A percentile compares a stretch with the other conserved stretches of the same genome.
Conservation (phyloP, 2,888 invertebrate species). For the Drosophila siamana region DNA sequence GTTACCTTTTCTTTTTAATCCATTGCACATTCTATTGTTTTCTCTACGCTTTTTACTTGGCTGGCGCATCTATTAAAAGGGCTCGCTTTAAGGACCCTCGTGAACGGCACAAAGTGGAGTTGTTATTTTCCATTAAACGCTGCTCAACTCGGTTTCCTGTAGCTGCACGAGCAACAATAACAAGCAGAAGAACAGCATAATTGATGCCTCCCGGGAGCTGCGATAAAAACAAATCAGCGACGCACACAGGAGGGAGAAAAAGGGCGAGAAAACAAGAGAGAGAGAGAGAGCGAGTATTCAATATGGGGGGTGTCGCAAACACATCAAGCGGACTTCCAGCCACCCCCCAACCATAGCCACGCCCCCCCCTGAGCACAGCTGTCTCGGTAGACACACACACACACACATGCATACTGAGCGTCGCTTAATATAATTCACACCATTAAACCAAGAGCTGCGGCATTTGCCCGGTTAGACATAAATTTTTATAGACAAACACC, state of each 20-base stretch:
- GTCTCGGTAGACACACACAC: constrained; percentile 46
- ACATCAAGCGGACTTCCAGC: constrained; percentile 36
- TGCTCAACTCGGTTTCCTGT: constrained; percentile 27
- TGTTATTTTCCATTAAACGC: constrained; percentile 64
- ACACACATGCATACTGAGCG: constrained; percentile 23
- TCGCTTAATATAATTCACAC: constrained; percentile 80
- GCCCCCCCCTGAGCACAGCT: constrained; percentile 52
- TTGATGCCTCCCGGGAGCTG: constrained; percentile 79
- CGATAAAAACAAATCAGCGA: constrained; percentile 79
- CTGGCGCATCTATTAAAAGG: constrained; percentile 5
- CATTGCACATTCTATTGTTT: not conserved
- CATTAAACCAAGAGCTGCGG: constrained; percentile 79
- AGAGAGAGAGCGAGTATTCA: constrained; percentile 12
- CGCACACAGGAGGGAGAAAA: constrained; percentile 41
- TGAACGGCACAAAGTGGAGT: constrained; percentile 43
- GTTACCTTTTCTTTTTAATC: too few species aligned
- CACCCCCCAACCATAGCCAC: constrained; percentile 23
- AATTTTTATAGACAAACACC: constrained; percentile 78
- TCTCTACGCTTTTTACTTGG: not conserved
- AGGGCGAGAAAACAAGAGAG: too few species aligned
- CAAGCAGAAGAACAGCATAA: constrained; percentile 63
- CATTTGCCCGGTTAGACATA: constrained; percentile 76
- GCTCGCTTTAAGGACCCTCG: constrained; percentile 22
- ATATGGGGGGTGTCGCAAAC: constrained; percentile 31
- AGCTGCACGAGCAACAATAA: constrained; percentile 16